Percentiles rank a stretch among this genome's conserved stretches.
Conservation (phyloP, 2,113 vertebrate species). For the Crotalus helleri region DNA sequence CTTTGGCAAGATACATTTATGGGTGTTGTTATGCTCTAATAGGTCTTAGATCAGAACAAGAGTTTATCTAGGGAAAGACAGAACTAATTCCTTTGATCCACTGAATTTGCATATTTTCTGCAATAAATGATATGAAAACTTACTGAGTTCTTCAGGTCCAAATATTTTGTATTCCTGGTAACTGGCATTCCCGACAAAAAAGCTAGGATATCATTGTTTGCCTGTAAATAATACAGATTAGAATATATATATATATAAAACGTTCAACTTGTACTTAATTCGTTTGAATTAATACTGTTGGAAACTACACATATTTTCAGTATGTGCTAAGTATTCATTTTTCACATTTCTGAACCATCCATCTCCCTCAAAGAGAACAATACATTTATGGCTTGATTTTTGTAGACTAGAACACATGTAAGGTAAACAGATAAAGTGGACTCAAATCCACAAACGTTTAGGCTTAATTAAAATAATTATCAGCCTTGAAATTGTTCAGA, state of each 20-base stretch:
- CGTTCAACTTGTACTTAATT: accelerated
- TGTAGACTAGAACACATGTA: background rate
- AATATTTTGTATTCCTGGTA: slow-evolving; percentile 93
- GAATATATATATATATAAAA: background rate
- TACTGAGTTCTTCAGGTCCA: slow-evolving; percentile 96
- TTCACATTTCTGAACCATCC: background rate
- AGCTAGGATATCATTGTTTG: slow-evolving; percentile 96
- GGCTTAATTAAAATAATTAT: background rate
- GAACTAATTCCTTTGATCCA: accelerated
- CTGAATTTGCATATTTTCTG: background rate
- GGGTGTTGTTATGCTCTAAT: background rate
- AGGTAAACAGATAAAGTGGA: background rate
- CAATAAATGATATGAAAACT: slow-evolving; percentile 44
- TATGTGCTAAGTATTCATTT: background rate
- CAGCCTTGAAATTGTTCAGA: background rate
- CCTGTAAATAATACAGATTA: slow-evolving; percentile 67
- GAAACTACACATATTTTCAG: background rate
- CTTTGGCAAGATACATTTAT: background rate
- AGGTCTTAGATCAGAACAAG: background rate
- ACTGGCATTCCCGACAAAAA: slow-evolving; percentile 98
- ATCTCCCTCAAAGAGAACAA: background rate
- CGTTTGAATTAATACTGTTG: background rate
- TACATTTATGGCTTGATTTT: background rate
- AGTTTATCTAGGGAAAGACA: background rate
- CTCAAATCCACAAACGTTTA: background rate